These are phyloP conservation scores for Polia nebulosa DNA, from an alignment of 2,888 invertebrate species.

Conservation along the genomic window DNA sequence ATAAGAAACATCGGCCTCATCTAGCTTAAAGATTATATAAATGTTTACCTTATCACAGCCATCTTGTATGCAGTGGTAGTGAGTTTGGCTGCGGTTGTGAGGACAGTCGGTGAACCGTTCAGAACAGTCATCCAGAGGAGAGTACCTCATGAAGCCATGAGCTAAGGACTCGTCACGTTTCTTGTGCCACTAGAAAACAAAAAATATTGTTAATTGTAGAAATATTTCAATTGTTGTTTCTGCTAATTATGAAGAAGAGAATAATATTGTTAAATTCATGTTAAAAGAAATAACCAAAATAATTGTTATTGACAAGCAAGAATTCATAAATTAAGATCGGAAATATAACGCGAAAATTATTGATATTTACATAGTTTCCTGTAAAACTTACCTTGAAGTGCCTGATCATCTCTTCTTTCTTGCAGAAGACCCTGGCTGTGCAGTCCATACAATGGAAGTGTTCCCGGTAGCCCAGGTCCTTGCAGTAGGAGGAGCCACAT, in stretches of 20 bases:
- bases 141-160: constrained; percentile 98
- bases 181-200: constrained; percentile 96
- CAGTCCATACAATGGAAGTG: constrained; percentile 97
- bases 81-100: constrained; percentile 98
- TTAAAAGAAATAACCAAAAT: background rate
- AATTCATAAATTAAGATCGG: no score
- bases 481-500: constrained; percentile 96
- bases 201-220: no score
- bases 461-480: constrained; percentile 97
- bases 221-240: no score
- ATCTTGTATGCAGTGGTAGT: constrained; percentile 99
- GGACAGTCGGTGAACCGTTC: constrained; percentile 96
- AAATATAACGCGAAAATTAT: no score
- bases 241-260: background rate
- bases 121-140: constrained; percentile 98
- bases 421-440: constrained; percentile 96
- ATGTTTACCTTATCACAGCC: constrained; percentile 94
- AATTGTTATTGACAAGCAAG: background rate
- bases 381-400: constrained; percentile 93
- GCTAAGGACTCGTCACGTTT: constrained; percentile 99
- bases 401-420: constrained; percentile 99
- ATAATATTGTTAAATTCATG: background rate
- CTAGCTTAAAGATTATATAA: no score
- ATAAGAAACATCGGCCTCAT: no score
- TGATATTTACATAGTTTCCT: background rate